phyloP scores from a whole-genome alignment of 2,888 invertebrate genomes.

The Drosophila vallismaia region DNA sequence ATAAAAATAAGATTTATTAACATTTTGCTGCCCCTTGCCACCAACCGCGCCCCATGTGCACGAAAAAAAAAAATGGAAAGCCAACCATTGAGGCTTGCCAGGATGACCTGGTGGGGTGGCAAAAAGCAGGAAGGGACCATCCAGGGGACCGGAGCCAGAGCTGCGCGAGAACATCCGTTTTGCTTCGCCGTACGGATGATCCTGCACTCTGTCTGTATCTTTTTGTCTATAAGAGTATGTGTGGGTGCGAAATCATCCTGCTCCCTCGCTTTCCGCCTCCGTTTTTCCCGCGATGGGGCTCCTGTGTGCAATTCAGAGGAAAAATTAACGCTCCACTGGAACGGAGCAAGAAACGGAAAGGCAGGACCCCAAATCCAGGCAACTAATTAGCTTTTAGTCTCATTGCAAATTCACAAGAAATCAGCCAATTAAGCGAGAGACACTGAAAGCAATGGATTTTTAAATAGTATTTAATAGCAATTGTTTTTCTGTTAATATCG shows the following conservation, averaged over 20 bases:
- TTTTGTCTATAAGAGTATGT: slow-evolving; percentile 12
- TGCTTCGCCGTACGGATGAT: slow-evolving; percentile 67
- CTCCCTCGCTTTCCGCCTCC: slow-evolving; percentile 8
- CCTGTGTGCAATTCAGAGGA: slow-evolving; percentile 39
- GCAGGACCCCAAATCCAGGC: slow-evolving; percentile 37
- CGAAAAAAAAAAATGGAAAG: slow-evolving; percentile 9
- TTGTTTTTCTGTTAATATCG: too few species aligned
- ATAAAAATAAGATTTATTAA: slow-evolving; percentile 85
- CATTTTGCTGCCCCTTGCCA: slow-evolving; percentile 76
- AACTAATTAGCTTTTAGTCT: slow-evolving; percentile 77
- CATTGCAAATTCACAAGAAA: slow-evolving; percentile 71
- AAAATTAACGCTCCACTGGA: slow-evolving; percentile 46
- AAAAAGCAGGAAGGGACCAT: slow-evolving; percentile 11
- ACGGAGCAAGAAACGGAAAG: slow-evolving; percentile 34
- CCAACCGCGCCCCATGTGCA: slow-evolving; percentile 46
- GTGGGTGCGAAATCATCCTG: slow-evolving; percentile 9
- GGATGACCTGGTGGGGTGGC: slow-evolving; percentile 28
- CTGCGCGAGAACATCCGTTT: slow-evolving; percentile 71
- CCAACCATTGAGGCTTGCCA: slow-evolving; percentile 19
- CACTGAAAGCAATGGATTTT: slow-evolving; percentile 7
- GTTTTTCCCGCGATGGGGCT: slow-evolving; percentile 24
- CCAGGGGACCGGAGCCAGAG: slow-evolving; percentile 49
- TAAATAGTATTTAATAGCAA: too few species aligned
- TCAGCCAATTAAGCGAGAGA: slow-evolving; percentile 4
- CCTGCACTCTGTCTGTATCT: slow-evolving; percentile 44